A percentile compares a stretch with the other conserved stretches of the same genome.
These are phyloP conservation scores for Xenentodon cancila DNA, from an alignment of 2,797 vertebrate genomes.

Conservation along the genomic window DNA sequence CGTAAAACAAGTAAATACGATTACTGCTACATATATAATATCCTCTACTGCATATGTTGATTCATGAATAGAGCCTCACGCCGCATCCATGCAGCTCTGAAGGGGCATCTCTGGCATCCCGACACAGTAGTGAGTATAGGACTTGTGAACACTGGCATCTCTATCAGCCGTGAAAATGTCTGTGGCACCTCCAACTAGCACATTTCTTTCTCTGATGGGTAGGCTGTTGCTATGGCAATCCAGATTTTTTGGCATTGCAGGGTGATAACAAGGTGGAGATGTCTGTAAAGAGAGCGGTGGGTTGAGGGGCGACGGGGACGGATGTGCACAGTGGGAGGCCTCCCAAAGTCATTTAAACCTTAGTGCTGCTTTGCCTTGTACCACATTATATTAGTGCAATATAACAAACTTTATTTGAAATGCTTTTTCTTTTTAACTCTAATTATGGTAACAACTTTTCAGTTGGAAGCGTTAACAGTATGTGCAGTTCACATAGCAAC, in stretches of 20 bases:
- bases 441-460: too few species aligned
- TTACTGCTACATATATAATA: slow-evolving; percentile 40
- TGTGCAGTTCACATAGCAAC: too few species aligned
- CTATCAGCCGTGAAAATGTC: slow-evolving; percentile 64
- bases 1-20: slow-evolving; percentile 12
- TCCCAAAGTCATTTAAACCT: slow-evolving; percentile 49
- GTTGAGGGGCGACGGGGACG: slow-evolving; percentile 13
- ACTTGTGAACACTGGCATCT: slow-evolving; percentile 54
- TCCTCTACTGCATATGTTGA: slow-evolving; percentile 26
- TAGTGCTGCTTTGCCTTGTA: slow-evolving; percentile 22
- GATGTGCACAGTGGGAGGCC: slow-evolving; percentile 37
- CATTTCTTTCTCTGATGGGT: slow-evolving; percentile 59
- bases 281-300: slow-evolving; percentile 48
- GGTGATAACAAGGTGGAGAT: slow-evolving; percentile 80
- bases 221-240: slow-evolving; percentile 79
- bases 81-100: slow-evolving; percentile 19
- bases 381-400: slow-evolving; percentile 7
- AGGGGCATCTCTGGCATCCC: slow-evolving; percentile 23
- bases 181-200: slow-evolving; percentile 72
- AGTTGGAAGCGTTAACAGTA: too few species aligned
- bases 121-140: slow-evolving; percentile 26
- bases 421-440: too few species aligned
- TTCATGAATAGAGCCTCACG: slow-evolving; percentile 45
- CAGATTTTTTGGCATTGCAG: slow-evolving; percentile 73
- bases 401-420: too few species aligned